Conservation (phyloP, 2,113 vertebrate species). For the Promerops cafer region DNA sequence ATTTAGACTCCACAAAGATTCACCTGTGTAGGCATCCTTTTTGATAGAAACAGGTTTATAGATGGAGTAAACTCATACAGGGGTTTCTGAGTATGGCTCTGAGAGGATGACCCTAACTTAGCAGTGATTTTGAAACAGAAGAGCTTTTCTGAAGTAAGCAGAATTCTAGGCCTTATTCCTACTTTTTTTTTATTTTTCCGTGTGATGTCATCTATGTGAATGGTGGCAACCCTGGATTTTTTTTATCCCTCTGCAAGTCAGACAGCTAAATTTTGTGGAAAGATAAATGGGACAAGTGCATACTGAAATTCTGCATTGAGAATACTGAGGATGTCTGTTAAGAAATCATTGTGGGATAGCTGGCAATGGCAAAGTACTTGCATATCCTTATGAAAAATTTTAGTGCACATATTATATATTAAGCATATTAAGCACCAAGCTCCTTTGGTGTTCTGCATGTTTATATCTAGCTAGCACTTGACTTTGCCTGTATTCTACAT, state of each 20-base stretch:
- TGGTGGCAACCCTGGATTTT: no score
- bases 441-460: neutral
- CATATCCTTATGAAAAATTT: neutral
- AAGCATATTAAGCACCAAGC: neutral
- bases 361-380: neutral
- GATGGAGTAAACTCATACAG: neutral
- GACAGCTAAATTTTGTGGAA: neutral
- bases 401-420: neutral
- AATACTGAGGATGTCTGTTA: neutral
- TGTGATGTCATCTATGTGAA: neutral
- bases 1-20: neutral
- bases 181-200: neutral
- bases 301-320: neutral
- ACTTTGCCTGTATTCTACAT: neutral
- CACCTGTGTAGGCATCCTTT: neutral
- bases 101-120: neutral
- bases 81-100: neutral
- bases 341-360: neutral
- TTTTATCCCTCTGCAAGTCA: neutral
- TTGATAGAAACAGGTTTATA: neutral
- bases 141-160: neutral
- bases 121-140: neutral
- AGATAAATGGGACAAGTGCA: neutral
- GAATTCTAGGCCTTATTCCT: neutral
- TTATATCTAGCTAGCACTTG: neutral